These are phyloP conservation scores for Nephrotoma guestfalica DNA, from an alignment of 2,888 invertebrate genomes.

Conservation along the genomic window DNA sequence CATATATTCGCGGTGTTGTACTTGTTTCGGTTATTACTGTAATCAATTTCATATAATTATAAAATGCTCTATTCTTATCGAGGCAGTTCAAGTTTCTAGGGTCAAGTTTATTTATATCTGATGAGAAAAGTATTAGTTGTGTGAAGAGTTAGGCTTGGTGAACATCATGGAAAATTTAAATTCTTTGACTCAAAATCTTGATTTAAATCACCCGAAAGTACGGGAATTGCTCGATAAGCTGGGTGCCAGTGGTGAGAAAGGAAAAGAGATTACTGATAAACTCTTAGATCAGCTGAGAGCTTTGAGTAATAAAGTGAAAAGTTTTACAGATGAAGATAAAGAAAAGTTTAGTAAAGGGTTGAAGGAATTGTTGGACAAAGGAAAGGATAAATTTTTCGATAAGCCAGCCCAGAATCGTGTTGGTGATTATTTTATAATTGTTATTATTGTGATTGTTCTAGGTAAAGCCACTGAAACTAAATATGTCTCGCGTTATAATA, in stretches of 20 bases:
- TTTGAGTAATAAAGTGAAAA: neutral
- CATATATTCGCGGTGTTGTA: neutral
- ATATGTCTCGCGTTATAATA: no score
- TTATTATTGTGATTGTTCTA: neutral
- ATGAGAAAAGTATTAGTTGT: no score
- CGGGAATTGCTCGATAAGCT: neutral
- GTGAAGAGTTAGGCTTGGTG: no score
- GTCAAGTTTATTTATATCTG: neutral
- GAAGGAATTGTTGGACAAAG: neutral
- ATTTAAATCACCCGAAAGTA: neutral
- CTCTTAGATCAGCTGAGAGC: neutral
- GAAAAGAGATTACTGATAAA: no score
- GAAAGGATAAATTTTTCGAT: no score
- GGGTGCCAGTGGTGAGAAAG: no score
- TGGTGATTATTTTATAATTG: neutral
- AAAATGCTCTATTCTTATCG: neutral
- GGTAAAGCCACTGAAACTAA: neutral
- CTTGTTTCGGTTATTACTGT: neutral
- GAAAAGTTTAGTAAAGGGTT: neutral
- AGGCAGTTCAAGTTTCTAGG: neutral
- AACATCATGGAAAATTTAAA: no score
- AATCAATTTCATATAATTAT: neutral
- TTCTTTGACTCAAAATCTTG: no score
- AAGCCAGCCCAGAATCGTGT: neutral
- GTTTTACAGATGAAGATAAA: neutral